phyloP scores from a whole-genome alignment of 2,113 vertebrate genomes.

The Pholis gunnellus region DNA sequence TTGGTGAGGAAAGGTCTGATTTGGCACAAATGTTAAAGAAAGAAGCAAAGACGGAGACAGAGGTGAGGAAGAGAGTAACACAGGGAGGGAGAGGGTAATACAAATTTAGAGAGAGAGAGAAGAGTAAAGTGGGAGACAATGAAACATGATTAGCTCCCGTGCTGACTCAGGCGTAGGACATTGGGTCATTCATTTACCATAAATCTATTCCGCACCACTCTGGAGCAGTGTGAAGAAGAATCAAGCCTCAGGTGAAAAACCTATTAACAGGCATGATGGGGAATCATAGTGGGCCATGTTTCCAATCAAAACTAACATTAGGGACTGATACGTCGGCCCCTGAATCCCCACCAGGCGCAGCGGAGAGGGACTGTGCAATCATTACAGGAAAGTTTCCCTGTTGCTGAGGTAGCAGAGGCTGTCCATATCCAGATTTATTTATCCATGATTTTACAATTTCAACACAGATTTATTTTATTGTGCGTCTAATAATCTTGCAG shows the following conservation, averaged over 20 bases:
- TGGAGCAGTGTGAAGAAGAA: not conserved
- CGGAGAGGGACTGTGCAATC: constrained; percentile 31
- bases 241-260: constrained; percentile 44
- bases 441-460: not conserved
- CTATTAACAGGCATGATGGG: constrained; percentile 53
- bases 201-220: constrained; percentile 32
- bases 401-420: constrained; percentile 23
- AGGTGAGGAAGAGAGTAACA: not conserved
- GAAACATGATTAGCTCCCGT: constrained; percentile 44
- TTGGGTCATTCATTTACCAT: constrained; percentile 39
- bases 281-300: constrained; percentile 39
- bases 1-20: constrained; percentile 6
- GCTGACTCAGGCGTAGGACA: constrained; percentile 53
- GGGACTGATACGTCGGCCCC: constrained; percentile 5
- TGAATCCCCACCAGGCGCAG: constrained; percentile 23
- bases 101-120: not conserved
- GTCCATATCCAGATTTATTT: not conserved
- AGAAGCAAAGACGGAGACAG: not conserved
- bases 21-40: not conserved
- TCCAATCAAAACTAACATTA: constrained; percentile 44
- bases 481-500: not conserved
- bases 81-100: not conserved
- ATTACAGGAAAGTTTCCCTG: constrained; percentile 25
- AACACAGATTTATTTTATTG: not conserved
- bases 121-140: constrained; percentile 14